These are phyloP conservation scores for Chloropsis cyanopogon DNA, from an alignment of 2,113 vertebrate species.

Conservation along the genomic window DNA sequence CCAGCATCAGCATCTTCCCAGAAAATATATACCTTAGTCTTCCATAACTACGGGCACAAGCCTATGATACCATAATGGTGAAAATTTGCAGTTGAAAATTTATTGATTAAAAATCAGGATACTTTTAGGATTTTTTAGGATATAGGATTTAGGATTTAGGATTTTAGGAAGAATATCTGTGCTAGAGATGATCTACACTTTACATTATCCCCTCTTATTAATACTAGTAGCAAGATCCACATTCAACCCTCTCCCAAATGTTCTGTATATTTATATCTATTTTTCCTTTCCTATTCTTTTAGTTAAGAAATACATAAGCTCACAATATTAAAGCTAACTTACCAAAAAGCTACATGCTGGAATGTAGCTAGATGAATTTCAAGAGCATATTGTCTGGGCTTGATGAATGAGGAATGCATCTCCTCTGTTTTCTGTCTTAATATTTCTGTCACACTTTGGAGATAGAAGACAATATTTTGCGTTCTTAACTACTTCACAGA, in stretches of 20 bases:
- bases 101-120: not conserved
- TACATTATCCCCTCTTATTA: not conserved
- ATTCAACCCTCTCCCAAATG: not conserved
- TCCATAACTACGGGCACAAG: not conserved
- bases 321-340: not conserved
- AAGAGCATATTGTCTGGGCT: not conserved
- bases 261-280: not conserved
- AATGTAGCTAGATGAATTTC: not conserved
- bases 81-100: not conserved
- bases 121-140: not conserved
- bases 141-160: too few relatives aligned
- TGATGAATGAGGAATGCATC: not conserved
- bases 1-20: not conserved
- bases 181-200: not conserved
- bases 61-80: not conserved
- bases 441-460: not conserved
- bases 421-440: not conserved
- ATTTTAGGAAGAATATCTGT: not conserved
- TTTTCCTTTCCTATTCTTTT: not conserved
- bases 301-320: not conserved
- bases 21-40: not conserved
- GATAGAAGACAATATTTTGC: not conserved
- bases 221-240: not conserved
- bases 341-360: not conserved
- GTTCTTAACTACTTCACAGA: not conserved